Percentiles rank a stretch among this genome's conserved stretches.
Conservation (phyloP, 2,113 vertebrate genomes). For the Prinia subflava region DNA sequence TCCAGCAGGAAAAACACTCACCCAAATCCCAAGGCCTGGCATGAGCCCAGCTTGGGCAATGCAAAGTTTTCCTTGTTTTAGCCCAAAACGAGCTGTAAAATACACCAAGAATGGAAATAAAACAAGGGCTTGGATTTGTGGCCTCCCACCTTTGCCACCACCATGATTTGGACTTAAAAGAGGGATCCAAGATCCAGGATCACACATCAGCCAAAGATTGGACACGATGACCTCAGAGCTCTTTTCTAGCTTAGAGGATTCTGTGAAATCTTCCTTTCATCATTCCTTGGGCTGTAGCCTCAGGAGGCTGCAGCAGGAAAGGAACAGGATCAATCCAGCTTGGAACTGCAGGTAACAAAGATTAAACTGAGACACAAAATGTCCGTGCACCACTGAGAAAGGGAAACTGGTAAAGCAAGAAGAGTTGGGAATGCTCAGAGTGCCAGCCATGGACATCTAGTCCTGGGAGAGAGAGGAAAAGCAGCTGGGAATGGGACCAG, state of each 20-base stretch:
- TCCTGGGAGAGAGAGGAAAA: background rate
- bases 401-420: background rate
- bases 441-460: rapidly evolving
- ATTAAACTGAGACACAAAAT: background rate
- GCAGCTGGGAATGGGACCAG: background rate
- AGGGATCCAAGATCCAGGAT: background rate
- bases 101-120: background rate
- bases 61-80: background rate
- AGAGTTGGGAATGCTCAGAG: rapidly evolving
- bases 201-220: background rate
- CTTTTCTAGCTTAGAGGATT: background rate
- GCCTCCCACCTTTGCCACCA: background rate
- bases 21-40: background rate
- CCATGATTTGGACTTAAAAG: background rate
- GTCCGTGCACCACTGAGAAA: background rate
- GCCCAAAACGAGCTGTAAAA: background rate
- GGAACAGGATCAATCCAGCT: background rate
- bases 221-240: background rate
- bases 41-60: background rate
- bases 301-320: background rate
- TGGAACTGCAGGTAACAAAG: background rate
- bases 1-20: too few relatives aligned
- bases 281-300: rapidly evolving
- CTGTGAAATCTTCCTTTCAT: background rate
- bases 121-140: background rate